Percentiles rank a stretch among this genome's conserved stretches.
Conservation (phyloP, 2,113 vertebrate species). For the Coregonus clupeaformis region DNA sequence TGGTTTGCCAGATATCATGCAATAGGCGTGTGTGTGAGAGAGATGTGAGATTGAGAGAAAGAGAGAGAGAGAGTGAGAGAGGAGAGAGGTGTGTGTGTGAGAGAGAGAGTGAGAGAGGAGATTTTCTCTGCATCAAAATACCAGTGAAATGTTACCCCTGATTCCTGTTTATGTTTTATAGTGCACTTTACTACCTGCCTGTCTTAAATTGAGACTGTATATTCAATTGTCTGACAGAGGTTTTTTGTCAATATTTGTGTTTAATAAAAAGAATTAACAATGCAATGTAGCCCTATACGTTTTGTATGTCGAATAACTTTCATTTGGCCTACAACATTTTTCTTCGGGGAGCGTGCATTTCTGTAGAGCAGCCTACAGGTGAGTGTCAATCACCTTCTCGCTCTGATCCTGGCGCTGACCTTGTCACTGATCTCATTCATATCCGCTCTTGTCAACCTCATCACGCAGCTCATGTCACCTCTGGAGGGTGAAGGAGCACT, state of each 20-base stretch:
- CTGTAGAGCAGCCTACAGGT: not conserved
- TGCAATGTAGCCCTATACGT: no score
- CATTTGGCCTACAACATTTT: no score
- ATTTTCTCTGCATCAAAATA: not conserved
- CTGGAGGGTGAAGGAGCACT: no score
- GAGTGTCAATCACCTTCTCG: not conserved
- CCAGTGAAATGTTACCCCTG: not conserved
- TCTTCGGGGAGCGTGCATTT: no score
- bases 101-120: constrained; percentile 1
- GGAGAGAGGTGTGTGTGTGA: not conserved
- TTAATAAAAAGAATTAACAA: no score
- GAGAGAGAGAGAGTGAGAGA: no score
- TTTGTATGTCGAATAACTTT: no score
- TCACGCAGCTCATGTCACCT: not conserved
- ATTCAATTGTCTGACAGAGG: no score
- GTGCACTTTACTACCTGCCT: constrained; percentile 37
- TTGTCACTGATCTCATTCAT: constrained; percentile 38
- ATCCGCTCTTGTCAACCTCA: not conserved
- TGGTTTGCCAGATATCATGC: not conserved
- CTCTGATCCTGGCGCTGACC: constrained; percentile 29
- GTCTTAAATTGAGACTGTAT: no score
- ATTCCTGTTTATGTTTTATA: not conserved
- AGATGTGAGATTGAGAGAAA: no score
- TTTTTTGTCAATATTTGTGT: no score
- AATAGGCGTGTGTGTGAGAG: no score